Base-by-base conservation (phyloP, 2,888 invertebrate genomes). In the Coelinius sp. region DNA sequence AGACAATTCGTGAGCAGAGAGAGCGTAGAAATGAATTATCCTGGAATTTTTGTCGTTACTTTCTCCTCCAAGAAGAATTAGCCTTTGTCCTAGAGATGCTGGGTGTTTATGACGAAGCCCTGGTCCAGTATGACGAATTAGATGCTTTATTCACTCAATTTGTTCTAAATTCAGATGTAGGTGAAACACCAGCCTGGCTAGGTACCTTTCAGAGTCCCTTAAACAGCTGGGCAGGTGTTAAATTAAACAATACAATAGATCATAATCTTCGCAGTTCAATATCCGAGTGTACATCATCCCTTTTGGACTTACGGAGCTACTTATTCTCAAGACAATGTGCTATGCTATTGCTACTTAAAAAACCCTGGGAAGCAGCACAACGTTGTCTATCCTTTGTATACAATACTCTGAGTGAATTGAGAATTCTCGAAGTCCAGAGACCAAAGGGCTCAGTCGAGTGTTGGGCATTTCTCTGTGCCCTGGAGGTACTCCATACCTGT, bases 91-190 rank as follows among this genome's bases (percentile, higher is more conserved):
- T 97, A 82, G 96, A 98, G 90, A 97, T 97, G 94, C 89, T 98
- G 77, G 96, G 96, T 71, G 90, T 98, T 76, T 94, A 95, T 84
- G 97, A 97, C 78, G 98, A 98, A 89, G 96, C 98, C 12, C 89
- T 98, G 78, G 95, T 98, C 69, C 98, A 98, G 85, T 99, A 98
- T 87, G 98, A 98, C 86, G 98, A 98, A 89, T 90, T 99, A 83
- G 98, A 98, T 89, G 98, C 97, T 64, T 91, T 98, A 79, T 97
- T 98, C 88, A 97, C 97, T 1, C 98, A 98, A 89, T 98, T 97
- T 89, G 94, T 98, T 69, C 93, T 97, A 78, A 97, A 97, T 89
- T 95, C 96, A n/a, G 94, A 95, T 83, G 92, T 95, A 77, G 94
- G 95, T 74, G 96, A 95, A 82, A 93, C 93, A 83, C 95, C 96